Evolutionary conservation across 2,888 invertebrate genomes (phyloP), one percentile per base, ranked within the genome.

Genomic region (Standfussiana lucernea): DNA sequence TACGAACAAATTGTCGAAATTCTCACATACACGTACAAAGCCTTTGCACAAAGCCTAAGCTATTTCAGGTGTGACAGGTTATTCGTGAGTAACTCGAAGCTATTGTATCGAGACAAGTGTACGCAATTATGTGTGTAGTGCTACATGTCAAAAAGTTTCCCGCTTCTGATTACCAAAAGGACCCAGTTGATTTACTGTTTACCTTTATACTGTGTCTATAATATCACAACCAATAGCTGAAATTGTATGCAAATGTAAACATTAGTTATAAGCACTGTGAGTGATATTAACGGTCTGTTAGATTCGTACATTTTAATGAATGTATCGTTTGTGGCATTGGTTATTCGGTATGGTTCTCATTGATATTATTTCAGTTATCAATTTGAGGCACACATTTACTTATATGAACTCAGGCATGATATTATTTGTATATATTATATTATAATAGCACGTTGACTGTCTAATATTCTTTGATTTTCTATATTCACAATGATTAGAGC

Each of bases 221-320:
- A 24, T 47, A 68, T n/a, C 28, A 45, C 24, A 45, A 77, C 6
- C 28, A 76, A 24, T 32, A 32, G 6, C 42, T 21, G n/a, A 66
- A 77, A 78, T 65, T 79, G 28, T 69, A 32, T 69, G 68, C 42
- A 68, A 69, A 50, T 78, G 35, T 78, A 24, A 76, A 47, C n/a
- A 76, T 47, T 47, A 62, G 35, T 21, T 62, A 76, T 61, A n/a
- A n/a, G 47, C 18, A 47, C 35, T 47, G 32, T 37, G 40, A 47
- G 24, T 2, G 18, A 1, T 50, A 78, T 47, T 7, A 45, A 61
- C 42, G 62, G 50, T 79, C 50, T 50, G 35, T 35, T 77, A 28
- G 61, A 77, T 77, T 42, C 78, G 77, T 68, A 24, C 4, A 28
- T 47, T 75, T 75, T n/a, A 28, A 75, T 77, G 62, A 62, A 13